A percentile compares a stretch with the other conserved stretches of the same genome.
These are phyloP conservation scores for Sceliomorpha sp. DNA, from an alignment of 2,888 invertebrate species.

Conservation along the genomic window DNA sequence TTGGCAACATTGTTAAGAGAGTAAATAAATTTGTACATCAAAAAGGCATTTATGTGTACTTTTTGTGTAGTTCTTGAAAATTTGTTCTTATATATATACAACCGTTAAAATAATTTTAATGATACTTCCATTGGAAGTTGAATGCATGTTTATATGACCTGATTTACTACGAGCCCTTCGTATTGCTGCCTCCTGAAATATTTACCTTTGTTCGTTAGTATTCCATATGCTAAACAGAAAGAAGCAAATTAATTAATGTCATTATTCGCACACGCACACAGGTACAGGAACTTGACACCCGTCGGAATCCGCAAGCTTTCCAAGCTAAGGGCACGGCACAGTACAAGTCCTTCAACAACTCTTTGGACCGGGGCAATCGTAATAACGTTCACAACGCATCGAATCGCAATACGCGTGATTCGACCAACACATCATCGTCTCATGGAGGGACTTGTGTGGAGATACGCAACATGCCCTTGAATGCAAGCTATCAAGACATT, in stretches of 20 bases:
- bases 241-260: not conserved
- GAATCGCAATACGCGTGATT: slow-evolving; percentile 28
- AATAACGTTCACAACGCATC: slow-evolving; percentile 3
- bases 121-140: no score
- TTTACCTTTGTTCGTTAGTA: no score
- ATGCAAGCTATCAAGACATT: slow-evolving; percentile 89
- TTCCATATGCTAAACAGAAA: no score
- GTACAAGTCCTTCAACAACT: slow-evolving; percentile 61
- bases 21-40: no score
- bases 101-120: no score
- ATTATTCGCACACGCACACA: slow-evolving; percentile 30
- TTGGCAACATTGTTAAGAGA: no score
- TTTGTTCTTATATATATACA: no score
- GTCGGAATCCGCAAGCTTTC: slow-evolving; percentile 84
- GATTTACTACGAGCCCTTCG: no score
- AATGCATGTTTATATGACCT: no score
- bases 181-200: no score
- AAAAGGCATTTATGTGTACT: slow-evolving; percentile 29
- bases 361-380: slow-evolving; percentile 61
- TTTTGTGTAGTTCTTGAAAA: no score
- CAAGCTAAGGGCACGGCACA: slow-evolving; percentile 61
- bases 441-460: slow-evolving; percentile 85
- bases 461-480: slow-evolving; percentile 87
- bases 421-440: slow-evolving; percentile 20
- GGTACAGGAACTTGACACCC: slow-evolving; percentile 81